Evolutionary conservation across 2,888 invertebrate species (phyloP).

Genomic region (Monoplex corrugatus): DNA sequence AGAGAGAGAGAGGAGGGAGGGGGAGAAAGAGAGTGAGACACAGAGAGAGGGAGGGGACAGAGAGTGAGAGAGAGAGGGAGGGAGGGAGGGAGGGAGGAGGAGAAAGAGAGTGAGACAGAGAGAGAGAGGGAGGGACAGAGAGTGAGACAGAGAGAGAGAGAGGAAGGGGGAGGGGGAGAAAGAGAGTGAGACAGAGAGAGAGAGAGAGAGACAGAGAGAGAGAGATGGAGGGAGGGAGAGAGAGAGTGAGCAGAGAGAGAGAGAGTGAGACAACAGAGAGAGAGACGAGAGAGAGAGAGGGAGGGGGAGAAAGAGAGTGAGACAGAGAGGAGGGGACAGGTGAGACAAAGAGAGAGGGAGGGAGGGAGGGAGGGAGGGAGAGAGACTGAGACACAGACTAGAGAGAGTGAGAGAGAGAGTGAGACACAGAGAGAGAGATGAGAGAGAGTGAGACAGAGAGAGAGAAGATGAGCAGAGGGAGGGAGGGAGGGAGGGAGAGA

Average conservation of each 20-base stretch:
- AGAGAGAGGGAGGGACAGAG: neutral
- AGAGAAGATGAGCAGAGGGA: too few species aligned
- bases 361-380: neutral
- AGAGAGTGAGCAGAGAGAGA: conserved; percentile 15
- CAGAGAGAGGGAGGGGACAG: neutral
- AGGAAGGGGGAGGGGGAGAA: neutral
- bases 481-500: conserved; percentile 10
- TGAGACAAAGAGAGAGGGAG: neutral
- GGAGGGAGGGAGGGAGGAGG: neutral
- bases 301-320: too few species aligned
- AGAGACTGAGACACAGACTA: too few species aligned
- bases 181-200: neutral
- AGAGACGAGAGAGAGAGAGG: conserved; percentile 7
- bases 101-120: neutral
- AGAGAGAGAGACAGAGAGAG: neutral
- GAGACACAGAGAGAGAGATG: too few species aligned
- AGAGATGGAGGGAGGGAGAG: neutral
- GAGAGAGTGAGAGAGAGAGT: too few species aligned
- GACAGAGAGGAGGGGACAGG: neutral
- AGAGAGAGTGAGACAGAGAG: too few species aligned
- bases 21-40: neutral
- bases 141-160: neutral
- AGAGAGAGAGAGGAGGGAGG: neutral
- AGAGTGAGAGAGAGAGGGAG: neutral
- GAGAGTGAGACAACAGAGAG: too few species aligned